phyloP scores from a whole-genome alignment of 2,113 vertebrate genomes.

The Perca flavescens region DNA sequence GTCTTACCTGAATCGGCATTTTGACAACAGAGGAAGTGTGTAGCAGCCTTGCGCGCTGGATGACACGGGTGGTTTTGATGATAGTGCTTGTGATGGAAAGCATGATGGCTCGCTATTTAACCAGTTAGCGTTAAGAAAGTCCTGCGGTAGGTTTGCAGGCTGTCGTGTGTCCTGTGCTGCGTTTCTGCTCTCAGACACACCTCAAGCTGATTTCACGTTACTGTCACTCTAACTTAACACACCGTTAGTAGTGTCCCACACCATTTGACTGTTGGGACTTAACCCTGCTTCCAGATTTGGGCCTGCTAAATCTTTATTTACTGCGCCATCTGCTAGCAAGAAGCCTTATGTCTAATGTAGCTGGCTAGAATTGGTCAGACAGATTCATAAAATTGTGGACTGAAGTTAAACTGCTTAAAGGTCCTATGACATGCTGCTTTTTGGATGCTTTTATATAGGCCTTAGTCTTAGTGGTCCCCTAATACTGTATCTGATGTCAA shows the following conservation, averaged over 20 bases:
- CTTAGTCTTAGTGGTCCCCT: too few relatives aligned
- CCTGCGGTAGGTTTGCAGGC: accelerated
- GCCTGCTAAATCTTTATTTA: slow-evolving; percentile 44
- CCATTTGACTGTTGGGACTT: background rate
- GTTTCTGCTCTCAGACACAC: background rate
- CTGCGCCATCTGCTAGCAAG: slow-evolving; percentile 63
- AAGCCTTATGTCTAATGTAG: background rate
- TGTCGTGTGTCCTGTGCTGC: background rate
- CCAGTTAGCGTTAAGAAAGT: too few relatives aligned
- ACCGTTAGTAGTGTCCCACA: background rate
- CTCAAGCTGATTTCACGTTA: background rate
- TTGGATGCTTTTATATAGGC: too few relatives aligned
- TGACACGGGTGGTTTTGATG: slow-evolving; percentile 17
- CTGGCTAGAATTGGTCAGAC: background rate
- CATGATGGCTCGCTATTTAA: slow-evolving; percentile 42
- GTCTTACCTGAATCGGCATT: slow-evolving; percentile 84
- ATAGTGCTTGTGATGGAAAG: slow-evolving; percentile 27
- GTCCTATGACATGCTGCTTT: too few relatives aligned
- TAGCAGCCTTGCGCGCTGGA: slow-evolving; percentile 42
- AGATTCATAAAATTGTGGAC: background rate
- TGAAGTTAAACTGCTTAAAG: background rate
- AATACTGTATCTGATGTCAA: too few relatives aligned
- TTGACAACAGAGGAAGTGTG: slow-evolving; percentile 56
- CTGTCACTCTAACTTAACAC: background rate
- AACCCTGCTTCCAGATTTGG: slow-evolving; percentile 5